These are phyloP conservation scores for Agrochola lychnidis DNA, from an alignment of 2,888 invertebrate genomes.

Conservation along the genomic window DNA sequence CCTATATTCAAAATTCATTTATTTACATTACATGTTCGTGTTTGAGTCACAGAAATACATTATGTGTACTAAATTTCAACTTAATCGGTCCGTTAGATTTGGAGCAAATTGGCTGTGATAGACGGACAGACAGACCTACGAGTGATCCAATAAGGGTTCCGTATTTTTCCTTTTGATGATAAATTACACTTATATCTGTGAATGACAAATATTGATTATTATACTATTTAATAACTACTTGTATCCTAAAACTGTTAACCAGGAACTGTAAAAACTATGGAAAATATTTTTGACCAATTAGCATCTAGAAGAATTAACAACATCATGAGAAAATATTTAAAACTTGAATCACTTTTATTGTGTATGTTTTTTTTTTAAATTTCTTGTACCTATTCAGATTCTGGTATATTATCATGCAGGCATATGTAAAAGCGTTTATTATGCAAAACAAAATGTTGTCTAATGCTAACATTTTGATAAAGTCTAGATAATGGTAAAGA, in stretches of 20 bases:
- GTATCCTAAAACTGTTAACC: conserved; percentile 24
- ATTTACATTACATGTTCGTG: too few species aligned
- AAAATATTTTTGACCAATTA: conserved; percentile 62
- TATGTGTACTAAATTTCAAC: too few species aligned
- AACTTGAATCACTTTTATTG: conserved; percentile 34
- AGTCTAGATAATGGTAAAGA: conserved; percentile 14
- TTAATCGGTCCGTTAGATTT: too few species aligned
- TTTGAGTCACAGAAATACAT: too few species aligned
- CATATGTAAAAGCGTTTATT: background rate
- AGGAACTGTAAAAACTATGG: conserved; percentile 37
- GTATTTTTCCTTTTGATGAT: too few species aligned
- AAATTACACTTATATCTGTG: background rate
- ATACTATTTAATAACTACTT: conserved; percentile 11
- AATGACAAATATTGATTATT: conserved; percentile 18
- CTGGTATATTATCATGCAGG: background rate
- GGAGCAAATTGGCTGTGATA: too few species aligned
- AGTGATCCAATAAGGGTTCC: too few species aligned
- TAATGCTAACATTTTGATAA: conserved; percentile 8
- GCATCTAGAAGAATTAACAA: conserved; percentile 52
- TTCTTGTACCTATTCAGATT: background rate
- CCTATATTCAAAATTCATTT: too few species aligned
- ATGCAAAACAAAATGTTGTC: background rate
- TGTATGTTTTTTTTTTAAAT: conserved; percentile 10
- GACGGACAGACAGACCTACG: too few species aligned
- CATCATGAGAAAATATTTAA: conserved; percentile 59